Conservation (phyloP, 2,888 invertebrate genomes). For the Phaedon cochleariae region DNA sequence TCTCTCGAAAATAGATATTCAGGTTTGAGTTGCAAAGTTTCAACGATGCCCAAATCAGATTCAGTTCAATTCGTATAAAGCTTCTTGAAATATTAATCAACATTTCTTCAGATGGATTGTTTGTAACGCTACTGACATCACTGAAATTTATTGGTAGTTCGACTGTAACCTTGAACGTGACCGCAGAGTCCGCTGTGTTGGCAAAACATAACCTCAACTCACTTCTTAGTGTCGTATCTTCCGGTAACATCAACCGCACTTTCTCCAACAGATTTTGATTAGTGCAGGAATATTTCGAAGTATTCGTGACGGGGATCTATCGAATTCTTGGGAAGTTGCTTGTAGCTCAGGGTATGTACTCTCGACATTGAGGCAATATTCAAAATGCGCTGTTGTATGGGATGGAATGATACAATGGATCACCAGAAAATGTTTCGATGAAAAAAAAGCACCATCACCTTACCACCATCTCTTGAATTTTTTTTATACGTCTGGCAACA, state of each 20-base stretch:
- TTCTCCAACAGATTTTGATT: conserved; percentile 17
- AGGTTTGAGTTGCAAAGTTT: too few relatives aligned
- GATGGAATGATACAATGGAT: too few relatives aligned
- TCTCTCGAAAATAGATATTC: too few relatives aligned
- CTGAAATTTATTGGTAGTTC: conserved; percentile 1
- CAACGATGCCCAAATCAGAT: too few relatives aligned
- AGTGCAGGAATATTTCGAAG: neutral
- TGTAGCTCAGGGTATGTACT: neutral
- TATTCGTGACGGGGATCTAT: neutral
- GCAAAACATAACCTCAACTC: conserved; percentile 20
- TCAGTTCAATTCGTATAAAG: too few relatives aligned
- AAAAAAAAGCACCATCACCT: too few relatives aligned
- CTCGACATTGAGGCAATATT: too few relatives aligned
- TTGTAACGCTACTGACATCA: conserved; percentile 1
- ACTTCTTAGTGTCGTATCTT: conserved; percentile 7
- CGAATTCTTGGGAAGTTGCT: neutral
- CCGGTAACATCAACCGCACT: conserved; percentile 16
- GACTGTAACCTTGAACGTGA: conserved; percentile 20
- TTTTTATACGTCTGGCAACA: too few relatives aligned
- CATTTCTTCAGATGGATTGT: neutral
- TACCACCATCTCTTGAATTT: too few relatives aligned
- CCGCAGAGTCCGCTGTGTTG: conserved; percentile 18
- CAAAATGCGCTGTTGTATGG: too few relatives aligned
- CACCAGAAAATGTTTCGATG: too few relatives aligned
- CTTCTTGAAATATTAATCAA: neutral